phyloP scores from a whole-genome alignment of 2,797 vertebrate species.

The Chelonia mydas region DNA sequence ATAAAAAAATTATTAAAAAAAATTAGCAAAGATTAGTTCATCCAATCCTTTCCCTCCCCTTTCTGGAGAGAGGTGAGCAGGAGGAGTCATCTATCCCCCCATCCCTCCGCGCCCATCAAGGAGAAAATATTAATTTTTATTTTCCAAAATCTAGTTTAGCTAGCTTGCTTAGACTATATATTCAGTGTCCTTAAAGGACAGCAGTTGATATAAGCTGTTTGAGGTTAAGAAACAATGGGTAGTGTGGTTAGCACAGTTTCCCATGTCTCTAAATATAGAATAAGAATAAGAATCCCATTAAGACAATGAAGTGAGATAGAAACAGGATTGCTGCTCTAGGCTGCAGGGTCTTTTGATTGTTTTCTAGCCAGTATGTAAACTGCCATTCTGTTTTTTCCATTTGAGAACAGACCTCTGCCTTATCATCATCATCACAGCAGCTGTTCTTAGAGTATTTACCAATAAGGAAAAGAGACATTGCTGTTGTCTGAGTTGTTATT shows the following conservation, averaged over 20 bases:
- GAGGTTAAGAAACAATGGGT: constrained; percentile 65
- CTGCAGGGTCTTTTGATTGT: constrained; percentile 52
- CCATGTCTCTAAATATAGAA: constrained; percentile 74
- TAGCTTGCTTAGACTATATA: constrained; percentile 57
- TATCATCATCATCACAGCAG: constrained; percentile 56
- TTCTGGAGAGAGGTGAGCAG: constrained; percentile 23
- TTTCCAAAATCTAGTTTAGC: constrained; percentile 63
- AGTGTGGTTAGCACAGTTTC: constrained; percentile 55
- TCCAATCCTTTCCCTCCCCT: background rate
- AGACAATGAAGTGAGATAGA: constrained; percentile 66
- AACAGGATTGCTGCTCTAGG: background rate
- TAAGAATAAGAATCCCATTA: constrained; percentile 68
- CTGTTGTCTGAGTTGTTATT: constrained; percentile 69
- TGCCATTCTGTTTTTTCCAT: constrained; percentile 71
- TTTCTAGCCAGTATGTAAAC: constrained; percentile 72
- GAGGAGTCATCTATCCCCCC: constrained; percentile 53
- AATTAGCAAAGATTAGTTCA: background rate
- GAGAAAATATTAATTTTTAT: constrained; percentile 56
- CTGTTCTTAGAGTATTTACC: constrained; percentile 66
- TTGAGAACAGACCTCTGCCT: constrained; percentile 43
- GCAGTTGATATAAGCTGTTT: constrained; percentile 59
- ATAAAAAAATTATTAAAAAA: background rate
- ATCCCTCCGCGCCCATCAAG: constrained; percentile 54
- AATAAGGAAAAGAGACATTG: constrained; percentile 63
- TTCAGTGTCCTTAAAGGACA: constrained; percentile 47